phyloP scores from a whole-genome alignment of 2,888 invertebrate species.

The Dynastes hyllus region DNA sequence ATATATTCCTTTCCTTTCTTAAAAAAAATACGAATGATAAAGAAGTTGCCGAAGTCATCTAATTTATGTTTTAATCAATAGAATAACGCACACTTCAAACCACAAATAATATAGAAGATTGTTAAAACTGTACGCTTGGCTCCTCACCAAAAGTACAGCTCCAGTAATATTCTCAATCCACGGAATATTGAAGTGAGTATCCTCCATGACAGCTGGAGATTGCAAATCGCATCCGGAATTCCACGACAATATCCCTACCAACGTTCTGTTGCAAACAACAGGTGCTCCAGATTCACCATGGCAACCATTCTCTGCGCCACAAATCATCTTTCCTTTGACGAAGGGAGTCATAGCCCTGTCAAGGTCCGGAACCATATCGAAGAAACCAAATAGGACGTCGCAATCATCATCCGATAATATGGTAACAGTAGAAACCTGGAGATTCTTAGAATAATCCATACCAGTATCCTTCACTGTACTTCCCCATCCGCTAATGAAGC shows the following conservation, averaged over 20 bases:
- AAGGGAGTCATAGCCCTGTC: not conserved
- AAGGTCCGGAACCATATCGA: not conserved
- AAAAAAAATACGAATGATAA: too few species aligned
- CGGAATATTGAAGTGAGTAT: not conserved
- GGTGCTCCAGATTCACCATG: not conserved
- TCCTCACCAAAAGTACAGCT: not conserved
- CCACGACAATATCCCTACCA: not conserved
- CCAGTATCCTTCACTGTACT: not conserved
- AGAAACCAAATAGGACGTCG: not conserved
- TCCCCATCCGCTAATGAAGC: conserved; percentile 23
- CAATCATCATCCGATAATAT: not conserved
- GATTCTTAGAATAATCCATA: not conserved
- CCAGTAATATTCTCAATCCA: not conserved
- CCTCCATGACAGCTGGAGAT: not conserved
- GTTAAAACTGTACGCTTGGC: not conserved
- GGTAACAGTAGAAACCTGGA: conserved; percentile 12
- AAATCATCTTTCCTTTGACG: not conserved
- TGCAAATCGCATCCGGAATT: not conserved
- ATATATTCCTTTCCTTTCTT: too few species aligned
- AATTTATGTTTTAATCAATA: too few species aligned
- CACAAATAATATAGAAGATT: not conserved
- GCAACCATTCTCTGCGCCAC: not conserved
- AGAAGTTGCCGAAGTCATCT: too few species aligned
- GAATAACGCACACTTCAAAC: not conserved
- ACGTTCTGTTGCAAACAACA: not conserved